phyloP scores from a whole-genome alignment of 2,113 vertebrate species.

The Lagopus leucura region DNA sequence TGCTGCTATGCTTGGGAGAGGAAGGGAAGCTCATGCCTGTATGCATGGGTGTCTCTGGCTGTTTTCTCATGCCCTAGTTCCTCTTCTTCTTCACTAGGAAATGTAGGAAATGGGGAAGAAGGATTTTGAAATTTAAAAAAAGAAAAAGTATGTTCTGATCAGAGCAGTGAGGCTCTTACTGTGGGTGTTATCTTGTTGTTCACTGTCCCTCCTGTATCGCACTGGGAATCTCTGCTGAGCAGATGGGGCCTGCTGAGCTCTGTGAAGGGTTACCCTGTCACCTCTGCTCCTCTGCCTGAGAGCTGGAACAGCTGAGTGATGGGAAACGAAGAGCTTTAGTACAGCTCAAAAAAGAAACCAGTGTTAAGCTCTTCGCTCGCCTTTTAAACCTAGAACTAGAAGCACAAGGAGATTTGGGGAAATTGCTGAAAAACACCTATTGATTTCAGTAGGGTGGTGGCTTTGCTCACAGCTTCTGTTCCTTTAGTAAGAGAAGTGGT shows the following conservation, averaged over 20 bases:
- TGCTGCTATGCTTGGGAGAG: not conserved
- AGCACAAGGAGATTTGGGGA: not conserved
- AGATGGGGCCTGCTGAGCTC: not conserved
- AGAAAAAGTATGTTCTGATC: not conserved
- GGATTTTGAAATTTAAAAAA: not conserved
- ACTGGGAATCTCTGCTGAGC: not conserved
- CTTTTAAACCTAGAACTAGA: not conserved
- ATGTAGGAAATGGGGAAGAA: not conserved
- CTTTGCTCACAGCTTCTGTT: not conserved
- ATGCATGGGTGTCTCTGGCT: not conserved
- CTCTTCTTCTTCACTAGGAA: not conserved
- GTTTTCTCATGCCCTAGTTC: not conserved
- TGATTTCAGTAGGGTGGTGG: not conserved
- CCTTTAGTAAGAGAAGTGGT: not conserved
- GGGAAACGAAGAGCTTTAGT: not conserved
- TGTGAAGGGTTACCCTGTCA: not conserved
- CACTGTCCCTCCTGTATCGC: rapidly evolving
- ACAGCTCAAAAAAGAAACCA: not conserved
- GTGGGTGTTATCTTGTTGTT: rapidly evolving
- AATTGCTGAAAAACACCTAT: rapidly evolving
- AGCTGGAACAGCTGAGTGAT: not conserved
- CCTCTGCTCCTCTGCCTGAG: not conserved
- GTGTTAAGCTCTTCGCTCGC: not conserved
- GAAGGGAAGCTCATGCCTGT: not conserved
- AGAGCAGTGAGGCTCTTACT: not conserved